Percentiles rank a stretch among this genome's conserved stretches.
These are phyloP conservation scores for Sericinus montela DNA, from an alignment of 2,888 invertebrate genomes.

Conservation along the genomic window DNA sequence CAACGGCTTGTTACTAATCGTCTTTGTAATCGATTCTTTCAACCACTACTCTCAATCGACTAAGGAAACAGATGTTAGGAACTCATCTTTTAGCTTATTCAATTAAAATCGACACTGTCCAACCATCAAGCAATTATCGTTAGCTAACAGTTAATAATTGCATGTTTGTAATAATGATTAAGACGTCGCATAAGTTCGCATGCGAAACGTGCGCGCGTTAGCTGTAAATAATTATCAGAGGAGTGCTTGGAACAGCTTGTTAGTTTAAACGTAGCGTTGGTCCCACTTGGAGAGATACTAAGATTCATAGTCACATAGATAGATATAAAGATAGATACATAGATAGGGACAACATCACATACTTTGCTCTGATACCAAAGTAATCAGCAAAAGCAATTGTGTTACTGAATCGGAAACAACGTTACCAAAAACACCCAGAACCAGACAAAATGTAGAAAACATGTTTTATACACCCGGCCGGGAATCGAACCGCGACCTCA, in stretches of 20 bases:
- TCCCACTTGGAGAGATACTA: conserved; percentile 7
- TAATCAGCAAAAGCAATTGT: too few relatives aligned
- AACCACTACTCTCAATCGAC: too few relatives aligned
- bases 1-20: too few relatives aligned
- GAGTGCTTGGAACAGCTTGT: not conserved
- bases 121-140: conserved; percentile 12
- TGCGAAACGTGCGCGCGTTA: conserved; percentile 12
- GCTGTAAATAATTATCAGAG: conserved; percentile 10
- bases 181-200: conserved; percentile 11
- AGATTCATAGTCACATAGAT: conserved; percentile 2
- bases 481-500: too few relatives aligned
- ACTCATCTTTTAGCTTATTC: not conserved
- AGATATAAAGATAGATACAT: too few relatives aligned
- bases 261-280: not conserved
- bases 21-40: too few relatives aligned
- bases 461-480: too few relatives aligned
- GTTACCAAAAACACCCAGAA: too few relatives aligned
- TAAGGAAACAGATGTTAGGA: not conserved
- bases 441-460: too few relatives aligned
- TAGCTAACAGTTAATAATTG: conserved; percentile 14
- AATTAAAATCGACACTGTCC: not conserved
- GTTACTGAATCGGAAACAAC: too few relatives aligned
- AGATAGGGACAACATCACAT: too few relatives aligned
- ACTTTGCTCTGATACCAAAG: too few relatives aligned
- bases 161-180: conserved; percentile 16